Conservation (phyloP, 2,888 invertebrate genomes). For the Panopea generosa region DNA sequence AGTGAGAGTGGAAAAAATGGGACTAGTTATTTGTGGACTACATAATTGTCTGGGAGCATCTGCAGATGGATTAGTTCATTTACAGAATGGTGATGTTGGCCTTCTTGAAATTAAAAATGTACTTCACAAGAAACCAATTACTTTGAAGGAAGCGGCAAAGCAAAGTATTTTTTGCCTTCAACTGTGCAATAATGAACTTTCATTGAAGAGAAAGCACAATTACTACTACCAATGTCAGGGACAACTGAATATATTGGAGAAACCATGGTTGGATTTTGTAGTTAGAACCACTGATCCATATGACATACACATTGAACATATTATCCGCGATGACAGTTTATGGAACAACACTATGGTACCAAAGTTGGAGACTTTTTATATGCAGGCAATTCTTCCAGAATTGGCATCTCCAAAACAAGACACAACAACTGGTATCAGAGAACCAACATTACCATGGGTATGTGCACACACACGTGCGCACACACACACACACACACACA, state of each 20-base stretch:
- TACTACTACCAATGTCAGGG: too few relatives aligned
- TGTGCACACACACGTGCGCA: too few relatives aligned
- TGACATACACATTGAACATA: slow-evolving; percentile 35
- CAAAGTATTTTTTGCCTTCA: too few relatives aligned
- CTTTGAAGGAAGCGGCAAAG: too few relatives aligned
- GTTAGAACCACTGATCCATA: slow-evolving; percentile 39
- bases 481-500: too few relatives aligned
- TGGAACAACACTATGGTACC: slow-evolving; percentile 45
- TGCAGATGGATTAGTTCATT: slow-evolving; percentile 40
- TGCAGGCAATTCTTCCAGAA: slow-evolving; percentile 26
- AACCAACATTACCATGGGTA: slow-evolving; percentile 39
- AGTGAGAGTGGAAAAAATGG: slow-evolving; percentile 26
- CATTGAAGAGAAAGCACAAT: too few relatives aligned
- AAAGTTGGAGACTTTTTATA: slow-evolving; percentile 28
- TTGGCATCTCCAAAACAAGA: slow-evolving; percentile 28
- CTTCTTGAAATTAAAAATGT: slow-evolving; percentile 27
- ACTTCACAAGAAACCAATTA: slow-evolving; percentile 29
- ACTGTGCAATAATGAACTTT: too few relatives aligned
- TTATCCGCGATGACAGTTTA: not conserved
- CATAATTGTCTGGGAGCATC: too few relatives aligned
- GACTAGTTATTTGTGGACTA: slow-evolving; percentile 21
- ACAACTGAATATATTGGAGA: too few relatives aligned
- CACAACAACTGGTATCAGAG: slow-evolving; percentile 28
- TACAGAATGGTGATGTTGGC: not conserved
- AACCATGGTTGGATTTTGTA: slow-evolving; percentile 36